Evolutionary conservation across 1,140 invertebrate genomes (phyloP).

Genomic region (Tribolium castaneum): DNA sequence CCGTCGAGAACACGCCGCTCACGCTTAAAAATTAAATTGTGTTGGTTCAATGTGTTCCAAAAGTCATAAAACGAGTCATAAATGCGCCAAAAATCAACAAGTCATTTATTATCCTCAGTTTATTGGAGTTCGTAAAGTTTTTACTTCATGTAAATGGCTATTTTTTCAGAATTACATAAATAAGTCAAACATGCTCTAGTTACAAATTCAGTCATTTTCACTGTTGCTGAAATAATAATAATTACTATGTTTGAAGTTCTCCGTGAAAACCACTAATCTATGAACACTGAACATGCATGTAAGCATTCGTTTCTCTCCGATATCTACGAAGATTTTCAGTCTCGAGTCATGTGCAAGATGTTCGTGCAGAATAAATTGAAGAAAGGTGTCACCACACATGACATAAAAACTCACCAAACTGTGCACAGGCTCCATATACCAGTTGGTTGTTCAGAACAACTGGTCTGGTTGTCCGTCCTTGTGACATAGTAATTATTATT

Average conservation of each 20-base stretch:
- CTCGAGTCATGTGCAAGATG: conserved; percentile 8
- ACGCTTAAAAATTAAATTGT: conserved; percentile 47
- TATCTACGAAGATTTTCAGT: neutral
- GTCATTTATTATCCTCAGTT: neutral
- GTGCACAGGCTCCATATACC: conserved; percentile 47
- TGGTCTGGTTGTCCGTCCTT: conserved; percentile 44
- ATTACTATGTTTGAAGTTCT: neutral
- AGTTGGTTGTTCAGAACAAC: conserved; percentile 45
- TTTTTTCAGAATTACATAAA: too few relatives aligned
- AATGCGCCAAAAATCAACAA: neutral
- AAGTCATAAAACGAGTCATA: neutral
- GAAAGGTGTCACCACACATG: neutral
- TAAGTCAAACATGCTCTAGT: too few relatives aligned
- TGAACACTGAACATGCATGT: conserved; percentile 6
- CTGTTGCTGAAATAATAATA: neutral
- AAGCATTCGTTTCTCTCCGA: neutral
- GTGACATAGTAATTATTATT: conserved; percentile 16
- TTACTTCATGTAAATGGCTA: too few relatives aligned
- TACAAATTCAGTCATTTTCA: neutral
- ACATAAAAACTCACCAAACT: conserved; percentile 45
- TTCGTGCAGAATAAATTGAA: conserved; percentile 15
- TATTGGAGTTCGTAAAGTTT: too few relatives aligned
- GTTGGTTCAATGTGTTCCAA: neutral
- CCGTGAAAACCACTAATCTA: neutral
- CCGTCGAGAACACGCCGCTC: conserved; percentile 59